Base-by-base conservation (phyloP, 2,888 invertebrate genomes). In the Catotricha subobsoleta region DNA sequence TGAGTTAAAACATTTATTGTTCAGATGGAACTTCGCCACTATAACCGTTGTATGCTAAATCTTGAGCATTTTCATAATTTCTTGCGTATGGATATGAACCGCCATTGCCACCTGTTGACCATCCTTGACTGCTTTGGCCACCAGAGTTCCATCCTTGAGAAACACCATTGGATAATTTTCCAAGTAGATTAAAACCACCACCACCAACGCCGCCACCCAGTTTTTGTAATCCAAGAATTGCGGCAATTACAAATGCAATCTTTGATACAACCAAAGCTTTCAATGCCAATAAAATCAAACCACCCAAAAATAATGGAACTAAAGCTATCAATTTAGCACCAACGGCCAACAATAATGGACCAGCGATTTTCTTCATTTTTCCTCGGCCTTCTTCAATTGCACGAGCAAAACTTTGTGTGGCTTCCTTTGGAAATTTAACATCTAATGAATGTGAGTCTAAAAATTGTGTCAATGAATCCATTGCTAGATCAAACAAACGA, bases 211-310 rank as follows among this genome's bases (percentile, higher is more conserved):
- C 70, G 43, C 71, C 67, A 49, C 78, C 60, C 39, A 79, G 63
- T 51, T 73, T 79, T 52, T 80, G 78, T 48, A 80, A 66, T 5
- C 78, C 77, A 39, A 81, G 55, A 21, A 80, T 66, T 0, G 76
- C 71, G 19, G 81, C 80, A 30, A 82, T 63, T 39, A 83, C 58
- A 47, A 86, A 71, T 2, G 86, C 84, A 43, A 84, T 62, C 58
- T 84, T 86, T 38, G 82, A 77, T 12, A 84, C 70, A 47, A 84
- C 66, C 42, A 83, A 60, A 21, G 84, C 84, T 62, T 84, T 86
- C 34, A 76, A 67, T 19, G 80, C 76, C 48, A 84, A 59, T 16
- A 84, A 66, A 1, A 76, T 77, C 1, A 84, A 64, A 37, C 75
- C 76, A 15, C 78, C 80, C 46, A 84, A 67, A 15, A 80, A 59